Evolutionary conservation across 2,888 invertebrate genomes (phyloP).

Genomic region (Amblyjoppa fuscipennis): DNA sequence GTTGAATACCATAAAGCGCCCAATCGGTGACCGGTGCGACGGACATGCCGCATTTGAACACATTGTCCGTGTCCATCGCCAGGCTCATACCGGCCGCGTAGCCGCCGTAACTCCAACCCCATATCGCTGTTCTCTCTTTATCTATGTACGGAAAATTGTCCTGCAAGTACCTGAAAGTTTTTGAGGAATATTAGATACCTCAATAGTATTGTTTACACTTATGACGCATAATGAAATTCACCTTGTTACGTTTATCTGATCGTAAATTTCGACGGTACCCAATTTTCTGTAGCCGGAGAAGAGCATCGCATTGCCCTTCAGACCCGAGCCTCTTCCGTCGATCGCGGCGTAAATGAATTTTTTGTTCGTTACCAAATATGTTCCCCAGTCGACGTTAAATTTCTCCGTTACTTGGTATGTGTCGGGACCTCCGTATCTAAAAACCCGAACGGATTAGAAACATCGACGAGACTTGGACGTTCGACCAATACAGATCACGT

Average conservation of each 20-base stretch:
- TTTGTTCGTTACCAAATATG: conserved; percentile 93
- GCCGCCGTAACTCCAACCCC: conserved; percentile 99
- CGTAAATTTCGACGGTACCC: conserved; percentile 96
- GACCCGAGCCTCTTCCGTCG: conserved; percentile 95
- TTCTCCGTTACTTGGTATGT: conserved; percentile 93
- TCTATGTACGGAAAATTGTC: conserved; percentile 91
- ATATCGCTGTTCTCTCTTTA: conserved; percentile 93
- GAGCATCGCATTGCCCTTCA: conserved; percentile 93
- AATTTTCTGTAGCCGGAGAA: conserved; percentile 93
- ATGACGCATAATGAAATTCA: conserved; percentile 80
- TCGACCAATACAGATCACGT: background rate
- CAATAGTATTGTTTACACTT: background rate
- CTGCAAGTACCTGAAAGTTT: conserved; percentile 88
- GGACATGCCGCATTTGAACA: conserved; percentile 97
- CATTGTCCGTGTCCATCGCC: conserved; percentile 90
- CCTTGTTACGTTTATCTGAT: conserved; percentile 95
- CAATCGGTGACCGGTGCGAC: conserved; percentile 99
- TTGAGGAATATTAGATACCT: background rate
- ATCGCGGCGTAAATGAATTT: conserved; percentile 95
- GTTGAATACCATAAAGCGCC: conserved; percentile 93
- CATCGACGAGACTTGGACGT: conserved; percentile 8
- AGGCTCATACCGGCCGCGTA: conserved; percentile 96
- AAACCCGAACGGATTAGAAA: conserved; percentile 59
- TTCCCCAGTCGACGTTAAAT: conserved; percentile 95
- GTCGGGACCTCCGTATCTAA: conserved; percentile 96